A percentile compares a stretch with the other conserved stretches of the same genome.
Evolutionary conservation across 1,140 invertebrate species (phyloP).

Genomic region (Bombus ignitus): DNA sequence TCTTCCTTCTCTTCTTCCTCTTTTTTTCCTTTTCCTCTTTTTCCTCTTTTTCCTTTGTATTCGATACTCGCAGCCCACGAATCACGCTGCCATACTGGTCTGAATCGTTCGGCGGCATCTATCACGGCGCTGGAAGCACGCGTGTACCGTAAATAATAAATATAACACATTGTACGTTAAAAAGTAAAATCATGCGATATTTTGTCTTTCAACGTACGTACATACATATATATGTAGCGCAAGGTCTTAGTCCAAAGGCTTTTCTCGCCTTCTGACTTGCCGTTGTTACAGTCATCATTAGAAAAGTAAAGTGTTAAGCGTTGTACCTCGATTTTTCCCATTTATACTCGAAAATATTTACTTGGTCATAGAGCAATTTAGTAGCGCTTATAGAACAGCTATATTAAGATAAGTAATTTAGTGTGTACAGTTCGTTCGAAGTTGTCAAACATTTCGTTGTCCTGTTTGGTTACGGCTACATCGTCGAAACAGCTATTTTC

Average conservation of each 20-base stretch:
- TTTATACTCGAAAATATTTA: too few relatives aligned
- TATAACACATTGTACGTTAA: neutral
- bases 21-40: neutral
- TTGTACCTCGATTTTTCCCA: too few relatives aligned
- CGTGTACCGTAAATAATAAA: slow-evolving; percentile 16
- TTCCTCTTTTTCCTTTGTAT: neutral
- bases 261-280: too few relatives aligned
- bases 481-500: neutral
- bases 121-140: neutral
- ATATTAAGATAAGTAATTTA: neutral
- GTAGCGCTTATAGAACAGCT: too few relatives aligned
- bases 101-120: slow-evolving; percentile 47
- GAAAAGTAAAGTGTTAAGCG: too few relatives aligned
- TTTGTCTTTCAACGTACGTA: neutral
- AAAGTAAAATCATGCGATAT: slow-evolving; percentile 20
- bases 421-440: too few relatives aligned
- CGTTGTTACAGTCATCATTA: too few relatives aligned
- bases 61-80: slow-evolving; percentile 30
- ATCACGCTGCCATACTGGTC: slow-evolving; percentile 61
- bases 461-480: neutral
- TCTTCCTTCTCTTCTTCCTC: slow-evolving; percentile 4
- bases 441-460: too few relatives aligned
- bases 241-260: too few relatives aligned
- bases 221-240: too few relatives aligned
- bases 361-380: too few relatives aligned